These are phyloP conservation scores for Virgularia gustaviana DNA, from an alignment of 92 coral and sea anemone species.

Conservation along the genomic window DNA sequence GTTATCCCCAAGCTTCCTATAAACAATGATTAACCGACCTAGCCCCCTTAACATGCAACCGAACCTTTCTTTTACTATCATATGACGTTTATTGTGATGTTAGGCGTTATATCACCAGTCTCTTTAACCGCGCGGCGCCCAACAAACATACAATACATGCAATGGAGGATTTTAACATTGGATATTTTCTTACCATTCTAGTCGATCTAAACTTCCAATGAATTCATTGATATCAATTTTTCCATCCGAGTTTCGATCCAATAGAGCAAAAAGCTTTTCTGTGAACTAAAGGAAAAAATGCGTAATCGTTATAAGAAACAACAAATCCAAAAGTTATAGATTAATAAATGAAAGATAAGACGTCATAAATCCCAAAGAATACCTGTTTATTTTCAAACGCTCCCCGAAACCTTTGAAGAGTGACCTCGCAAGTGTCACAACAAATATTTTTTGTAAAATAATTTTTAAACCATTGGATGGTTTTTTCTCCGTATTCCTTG, in stretches of 20 bases:
- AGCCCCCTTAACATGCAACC: no score
- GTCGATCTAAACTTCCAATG: conserved; percentile 30
- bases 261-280: conserved; percentile 24
- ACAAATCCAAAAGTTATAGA: background rate
- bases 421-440: conserved; percentile 83
- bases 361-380: no score
- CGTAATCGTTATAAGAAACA: background rate
- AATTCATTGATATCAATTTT: conserved; percentile 33
- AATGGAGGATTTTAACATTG: background rate
- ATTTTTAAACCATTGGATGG: conserved; percentile 33
- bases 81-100: no score
- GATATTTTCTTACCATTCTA: conserved; percentile 29
- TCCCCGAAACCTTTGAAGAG: conserved; percentile 55
- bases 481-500: conserved; percentile 26
- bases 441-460: conserved; percentile 65
- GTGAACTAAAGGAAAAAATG: conserved; percentile 20
- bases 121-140: no score
- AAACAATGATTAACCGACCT: no score
- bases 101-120: no score
- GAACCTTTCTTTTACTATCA: no score
- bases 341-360: no score
- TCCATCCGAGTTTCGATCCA: conserved; percentile 37
- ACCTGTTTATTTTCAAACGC: conserved; percentile 33
- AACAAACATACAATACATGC: no score
- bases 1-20: no score